Evolutionary conservation across 30 jellyfish, hydroid and myxozoan species (phyloP), one percentile per base, ranked within the genome.

Genomic region (Sanderia malayensis): DNA sequence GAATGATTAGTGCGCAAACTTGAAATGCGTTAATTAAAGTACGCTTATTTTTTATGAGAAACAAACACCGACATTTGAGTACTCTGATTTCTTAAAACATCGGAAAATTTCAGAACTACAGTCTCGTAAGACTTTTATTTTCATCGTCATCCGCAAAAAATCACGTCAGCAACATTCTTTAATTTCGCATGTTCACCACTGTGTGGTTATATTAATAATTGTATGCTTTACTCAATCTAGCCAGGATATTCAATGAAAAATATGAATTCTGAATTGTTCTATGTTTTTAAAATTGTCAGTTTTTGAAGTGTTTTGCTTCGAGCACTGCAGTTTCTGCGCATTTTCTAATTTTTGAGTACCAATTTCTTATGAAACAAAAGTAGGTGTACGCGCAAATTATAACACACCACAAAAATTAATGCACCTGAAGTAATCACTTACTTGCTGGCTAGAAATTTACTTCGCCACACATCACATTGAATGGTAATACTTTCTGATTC

Each of bases 361-460:
- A 41, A 41, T 41, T 15, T 41, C 8, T 4, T 55, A 8, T 8
- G 11, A 41, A 41, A 6, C 55, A 25, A 46, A 52, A 10, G 11
- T 17, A 57, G 22, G 9, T 9, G 26, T 57, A n/a, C 68, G n/a
- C n/a, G 8, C n/a, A 57, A 57, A 57, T n/a, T n/a, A n/a, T n/a
- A n/a, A n/a, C n/a, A n/a, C n/a, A n/a, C n/a, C n/a, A n/a, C n/a
- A n/a, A n/a, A n/a, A n/a, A 9, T 4, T 20, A 57, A 57, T n/a
- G n/a, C n/a, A n/a, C n/a, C 68, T 4, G n/a, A 57, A 4, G 20
- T 0, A 6, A 11, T 46, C 0, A 25, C 75, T 67, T 37, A 86
- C 96, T 83, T 78, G 94, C 90, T 79, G 10, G 94, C 96, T 27
- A 86, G 71, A 44, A 86, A 86, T 72, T 86, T 86, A 65, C 96